These are phyloP conservation scores for Thaleichthys pacificus DNA, from an alignment of 2,797 vertebrate genomes.

Conservation along the genomic window DNA sequence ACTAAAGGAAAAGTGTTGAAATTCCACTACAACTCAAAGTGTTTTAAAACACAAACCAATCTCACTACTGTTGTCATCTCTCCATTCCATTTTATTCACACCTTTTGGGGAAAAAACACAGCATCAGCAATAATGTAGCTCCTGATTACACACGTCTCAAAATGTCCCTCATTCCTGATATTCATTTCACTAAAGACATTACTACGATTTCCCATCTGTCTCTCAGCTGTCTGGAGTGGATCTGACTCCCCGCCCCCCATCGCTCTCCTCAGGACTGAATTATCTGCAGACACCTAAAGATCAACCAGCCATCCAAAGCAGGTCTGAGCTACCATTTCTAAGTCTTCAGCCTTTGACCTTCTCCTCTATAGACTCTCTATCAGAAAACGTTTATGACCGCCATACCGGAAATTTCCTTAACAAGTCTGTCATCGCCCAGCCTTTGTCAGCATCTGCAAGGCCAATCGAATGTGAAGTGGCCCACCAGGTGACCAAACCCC, in stretches of 20 bases:
- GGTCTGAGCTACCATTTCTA: conserved; percentile 38
- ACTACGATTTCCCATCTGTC: not conserved
- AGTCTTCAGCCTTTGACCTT: conserved; percentile 46
- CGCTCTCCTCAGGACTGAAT: conserved; percentile 29
- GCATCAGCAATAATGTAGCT: not conserved
- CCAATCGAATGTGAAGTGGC: conserved; percentile 65
- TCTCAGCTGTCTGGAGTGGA: not conserved
- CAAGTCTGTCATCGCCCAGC: conserved; percentile 57
- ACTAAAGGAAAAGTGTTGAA: too few species aligned
- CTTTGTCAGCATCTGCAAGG: conserved; percentile 51
- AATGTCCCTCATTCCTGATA: not conserved
- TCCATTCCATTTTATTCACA: not conserved
- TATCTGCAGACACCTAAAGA: conserved; percentile 52
- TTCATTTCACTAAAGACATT: not conserved
- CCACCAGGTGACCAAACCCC: conserved; percentile 55
- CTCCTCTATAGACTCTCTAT: conserved; percentile 52
- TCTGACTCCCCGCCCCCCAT: not conserved
- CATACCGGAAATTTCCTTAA: conserved; percentile 62
- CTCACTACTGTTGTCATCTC: too few species aligned
- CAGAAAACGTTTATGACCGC: conserved; percentile 60
- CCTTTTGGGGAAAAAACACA: not conserved
- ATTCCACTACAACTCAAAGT: too few species aligned
- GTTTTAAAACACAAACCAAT: too few species aligned
- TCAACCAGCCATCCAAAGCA: conserved; percentile 39
- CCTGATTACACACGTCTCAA: not conserved